Evolutionary conservation across 2,888 invertebrate species (phyloP), one percentile per base, ranked within the genome.

Genomic region (Drosophila aldrichi): DNA sequence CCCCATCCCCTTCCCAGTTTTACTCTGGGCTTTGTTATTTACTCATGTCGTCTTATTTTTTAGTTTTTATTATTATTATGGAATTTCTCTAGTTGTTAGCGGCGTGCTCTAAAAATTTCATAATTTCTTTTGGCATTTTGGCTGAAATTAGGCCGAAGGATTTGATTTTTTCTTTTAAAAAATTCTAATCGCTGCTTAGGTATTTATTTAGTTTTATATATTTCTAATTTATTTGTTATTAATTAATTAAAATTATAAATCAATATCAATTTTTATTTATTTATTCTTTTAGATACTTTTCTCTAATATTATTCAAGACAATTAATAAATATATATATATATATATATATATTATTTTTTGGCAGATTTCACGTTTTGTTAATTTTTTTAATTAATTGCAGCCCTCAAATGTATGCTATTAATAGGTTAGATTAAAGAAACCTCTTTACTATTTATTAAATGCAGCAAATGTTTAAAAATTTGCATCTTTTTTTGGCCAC

Each of bases 381-480:
- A 6, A 8, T 10, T 48, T 25, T 16, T 8, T 40, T 46, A 18
- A 18, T 32, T n/a, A 14, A 12, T 38, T 7, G 10, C 10, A 3
- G 2, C 38, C 8, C 60, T 5, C 2, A 59, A 69, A 64, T 38
- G 38, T 64, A 51, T 74, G 57, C 68, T 60, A 74, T 14, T 60
- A 25, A 57, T 22, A 68, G 25, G 41, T 57, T 20, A 1, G 6
- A 25, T 22, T 22, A 41, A 51, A 67, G 25, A 41, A 22, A 20
- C 38, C 56, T 14, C 56, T 14, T 40, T 58, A 43, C 3, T 36
- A 18, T 43, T 22, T 18, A 5, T 29, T 36, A 14, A 29, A 49
- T 12, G 18, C 29, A 40, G 36, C 16, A 18, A 10, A 14, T 56
- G 25, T 12, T 62, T 22, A 0, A 72, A 40, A 34, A 36, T 29